Percentiles rank a stretch among this genome's conserved stretches.
These are phyloP conservation scores for Ennomos quercinarius DNA, from an alignment of 2,888 invertebrate genomes.

Conservation along the genomic window DNA sequence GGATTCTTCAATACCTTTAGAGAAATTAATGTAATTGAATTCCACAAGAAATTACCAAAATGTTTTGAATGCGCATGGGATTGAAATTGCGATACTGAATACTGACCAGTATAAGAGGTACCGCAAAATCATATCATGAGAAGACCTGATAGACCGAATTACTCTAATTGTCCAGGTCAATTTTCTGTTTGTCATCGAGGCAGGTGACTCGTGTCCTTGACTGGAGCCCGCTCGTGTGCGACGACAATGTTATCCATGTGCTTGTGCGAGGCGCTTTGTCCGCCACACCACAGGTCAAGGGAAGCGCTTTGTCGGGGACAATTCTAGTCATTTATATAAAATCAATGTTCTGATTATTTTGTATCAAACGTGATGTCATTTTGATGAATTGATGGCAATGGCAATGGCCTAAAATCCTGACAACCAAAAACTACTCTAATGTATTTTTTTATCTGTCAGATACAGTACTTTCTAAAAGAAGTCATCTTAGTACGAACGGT, in stretches of 20 bases:
- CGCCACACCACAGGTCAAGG: constrained; percentile 22
- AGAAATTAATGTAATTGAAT: no score
- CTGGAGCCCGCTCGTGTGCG: constrained; percentile 6
- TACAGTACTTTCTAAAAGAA: no score
- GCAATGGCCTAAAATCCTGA: neutral
- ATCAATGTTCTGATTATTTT: constrained; percentile 25
- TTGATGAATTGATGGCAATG: constrained; percentile 4
- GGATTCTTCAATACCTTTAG: neutral
- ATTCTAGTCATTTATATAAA: constrained; percentile 19
- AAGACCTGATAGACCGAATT: no score
- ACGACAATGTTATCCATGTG: constrained; percentile 8
- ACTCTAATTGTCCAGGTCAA: neutral
- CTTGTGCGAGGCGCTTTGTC: constrained; percentile 5
- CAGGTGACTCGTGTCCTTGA: constrained; percentile 21
- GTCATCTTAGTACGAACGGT: no score
- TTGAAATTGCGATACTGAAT: no score
- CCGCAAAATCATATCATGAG: no score
- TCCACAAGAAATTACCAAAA: no score
- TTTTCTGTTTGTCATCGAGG: constrained; percentile 28
- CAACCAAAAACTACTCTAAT: no score
- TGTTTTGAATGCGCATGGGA: no score
- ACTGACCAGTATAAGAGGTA: no score
- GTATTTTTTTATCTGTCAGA: no score
- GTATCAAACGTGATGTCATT: neutral
- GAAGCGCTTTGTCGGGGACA: constrained; percentile 12